Conservation (phyloP, 2,113 vertebrate species). For the Phrynocephalus versicolor region DNA sequence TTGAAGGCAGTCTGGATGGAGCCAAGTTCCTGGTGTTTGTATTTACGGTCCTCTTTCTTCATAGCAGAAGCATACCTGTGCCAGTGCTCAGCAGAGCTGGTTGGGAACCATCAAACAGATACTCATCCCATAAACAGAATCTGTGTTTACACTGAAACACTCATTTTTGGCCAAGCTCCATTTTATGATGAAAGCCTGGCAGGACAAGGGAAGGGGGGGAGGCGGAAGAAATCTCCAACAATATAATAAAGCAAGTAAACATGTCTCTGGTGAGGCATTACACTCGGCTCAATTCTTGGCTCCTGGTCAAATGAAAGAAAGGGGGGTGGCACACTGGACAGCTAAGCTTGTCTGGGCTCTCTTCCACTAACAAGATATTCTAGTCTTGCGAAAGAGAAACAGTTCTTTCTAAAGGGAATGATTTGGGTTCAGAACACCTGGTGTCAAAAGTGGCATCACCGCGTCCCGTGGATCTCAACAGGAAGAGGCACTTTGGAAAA, state of each 20-base stretch:
- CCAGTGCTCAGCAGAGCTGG: constrained; percentile 1
- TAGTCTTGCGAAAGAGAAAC: constrained; percentile 18
- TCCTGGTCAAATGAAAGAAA: constrained; percentile 36
- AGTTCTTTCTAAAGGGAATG: constrained; percentile 20
- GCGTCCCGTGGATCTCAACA: background rate
- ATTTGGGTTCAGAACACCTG: background rate
- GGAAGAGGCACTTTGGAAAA: background rate
- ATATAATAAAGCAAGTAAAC: constrained; percentile 29
- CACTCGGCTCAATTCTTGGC: constrained; percentile 42
- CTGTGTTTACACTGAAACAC: constrained; percentile 40
- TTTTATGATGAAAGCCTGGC: constrained; percentile 48
- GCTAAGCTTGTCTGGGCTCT: background rate
- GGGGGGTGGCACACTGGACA: constrained; percentile 30
- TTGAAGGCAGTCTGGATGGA: constrained; percentile 23
- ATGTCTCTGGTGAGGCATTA: constrained; percentile 52
- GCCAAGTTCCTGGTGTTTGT: constrained; percentile 14
- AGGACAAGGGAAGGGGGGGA: constrained; percentile 55
- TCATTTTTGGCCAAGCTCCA: constrained; percentile 44
- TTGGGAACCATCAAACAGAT: constrained; percentile 47
- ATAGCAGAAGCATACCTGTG: constrained; percentile 26
- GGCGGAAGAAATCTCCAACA: background rate
- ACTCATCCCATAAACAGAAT: constrained; percentile 40
- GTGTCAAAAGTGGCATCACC: background rate
- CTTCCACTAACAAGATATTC: constrained; percentile 18
- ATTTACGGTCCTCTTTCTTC: constrained; percentile 17